A percentile compares a stretch with the other conserved stretches of the same genome.
Conservation (phyloP, 2,113 vertebrate genomes). For the Sphyrna mokarran region DNA sequence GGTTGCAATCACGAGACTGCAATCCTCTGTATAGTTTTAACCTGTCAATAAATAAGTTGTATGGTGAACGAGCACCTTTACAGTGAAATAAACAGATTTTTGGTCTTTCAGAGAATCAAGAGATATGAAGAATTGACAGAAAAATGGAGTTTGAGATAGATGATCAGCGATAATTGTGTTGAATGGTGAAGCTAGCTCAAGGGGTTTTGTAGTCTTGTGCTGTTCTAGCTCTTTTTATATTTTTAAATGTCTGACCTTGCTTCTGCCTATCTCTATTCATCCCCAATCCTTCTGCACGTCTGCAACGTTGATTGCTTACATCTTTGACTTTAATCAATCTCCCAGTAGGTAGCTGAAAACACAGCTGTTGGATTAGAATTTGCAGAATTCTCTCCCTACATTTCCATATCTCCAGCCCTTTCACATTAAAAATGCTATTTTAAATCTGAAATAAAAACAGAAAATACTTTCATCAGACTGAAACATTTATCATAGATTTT, state of each 20-base stretch:
- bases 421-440: neutral
- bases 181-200: neutral
- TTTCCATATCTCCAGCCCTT: neutral
- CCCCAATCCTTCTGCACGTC: neutral
- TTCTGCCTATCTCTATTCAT: neutral
- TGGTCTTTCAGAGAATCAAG: too few relatives aligned
- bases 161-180: neutral
- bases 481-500: too few relatives aligned
- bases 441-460: neutral
- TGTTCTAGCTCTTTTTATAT: neutral
- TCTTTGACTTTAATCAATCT: neutral
- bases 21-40: too few relatives aligned
- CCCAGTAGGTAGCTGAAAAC: neutral
- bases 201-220: neutral
- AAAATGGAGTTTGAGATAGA: neutral
- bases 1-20: too few relatives aligned
- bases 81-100: neutral
- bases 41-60: too few relatives aligned
- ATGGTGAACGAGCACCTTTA: too few relatives aligned
- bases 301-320: neutral
- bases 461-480: neutral
- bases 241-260: neutral
- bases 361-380: neutral
- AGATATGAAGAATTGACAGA: neutral
- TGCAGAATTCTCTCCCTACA: neutral